Evolutionary conservation across 2,888 invertebrate species (phyloP), one percentile per base, ranked within the genome.

Genomic region (Empis livida): DNA sequence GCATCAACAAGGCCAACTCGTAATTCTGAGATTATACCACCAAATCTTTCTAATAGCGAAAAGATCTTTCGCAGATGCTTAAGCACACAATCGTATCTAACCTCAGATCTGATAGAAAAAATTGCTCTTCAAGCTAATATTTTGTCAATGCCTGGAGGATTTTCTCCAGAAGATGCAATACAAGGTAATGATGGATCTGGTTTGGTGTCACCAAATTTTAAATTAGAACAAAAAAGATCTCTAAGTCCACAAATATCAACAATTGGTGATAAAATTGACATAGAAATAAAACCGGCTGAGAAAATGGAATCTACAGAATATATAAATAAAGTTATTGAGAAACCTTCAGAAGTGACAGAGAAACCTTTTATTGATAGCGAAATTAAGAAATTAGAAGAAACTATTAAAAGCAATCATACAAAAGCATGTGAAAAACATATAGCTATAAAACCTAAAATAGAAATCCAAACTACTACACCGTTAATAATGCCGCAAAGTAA

Each of bases 11-110:
- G 46, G 17, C 30, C 40, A 27, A 42, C 32, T 15, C 40, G 43
- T 40, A 42, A 27, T 11, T 37, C 44, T 27, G 48, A 48, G n/a
- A 17, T 42, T 13, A 44, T 42, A 14, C 27, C 42, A n/a, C 40
- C 45, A 16, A 45, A 43, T 15, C 35, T 50, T 37, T 35, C 47
- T 9, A 41, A 50, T n/a, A 47, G 46, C 42, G 51, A 53, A 41
- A 43, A 44, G 40, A 43, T 49, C 5, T 38, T 53, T 17, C 41
- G 52, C 20, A 43, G 50, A 16, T 52, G 50, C 16, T 45, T 49
- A 3, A 55, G 55, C 32, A 48, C 53, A 14, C 50, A 54, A 17
- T 51, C 55, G 17, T 55, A 51, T 44, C 40, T 53, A 13, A 50
- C 54, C 0, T 32, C 52, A 14, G 53, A 55, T 17, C 31, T 55